phyloP scores from a whole-genome alignment of 2,797 vertebrate species.

The Vireo griseus region DNA sequence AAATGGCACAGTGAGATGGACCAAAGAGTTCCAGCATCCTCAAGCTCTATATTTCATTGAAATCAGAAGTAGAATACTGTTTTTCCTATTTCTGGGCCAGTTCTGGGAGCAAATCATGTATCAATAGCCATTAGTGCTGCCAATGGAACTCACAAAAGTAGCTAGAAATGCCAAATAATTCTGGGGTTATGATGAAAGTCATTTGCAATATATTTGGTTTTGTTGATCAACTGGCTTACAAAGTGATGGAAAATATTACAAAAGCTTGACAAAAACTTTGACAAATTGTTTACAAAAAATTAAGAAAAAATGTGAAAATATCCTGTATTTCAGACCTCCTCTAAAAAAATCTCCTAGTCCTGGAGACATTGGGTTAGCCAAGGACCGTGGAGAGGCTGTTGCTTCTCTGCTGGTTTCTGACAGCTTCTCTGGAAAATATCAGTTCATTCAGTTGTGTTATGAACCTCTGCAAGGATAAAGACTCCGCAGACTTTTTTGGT shows the following conservation, averaged over 20 bases:
- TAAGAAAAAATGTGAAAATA: neutral
- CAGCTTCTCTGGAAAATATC: neutral
- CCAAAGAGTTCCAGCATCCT: neutral
- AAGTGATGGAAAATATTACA: neutral
- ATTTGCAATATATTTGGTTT: neutral
- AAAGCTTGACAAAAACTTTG: neutral
- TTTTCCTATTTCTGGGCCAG: neutral
- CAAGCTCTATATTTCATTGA: neutral
- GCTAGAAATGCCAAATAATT: neutral
- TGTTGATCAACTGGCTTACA: neutral
- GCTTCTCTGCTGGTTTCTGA: neutral
- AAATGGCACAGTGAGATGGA: neutral
- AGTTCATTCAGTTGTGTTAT: rapidly evolving
- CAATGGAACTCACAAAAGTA: neutral
- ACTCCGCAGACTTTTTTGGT: neutral
- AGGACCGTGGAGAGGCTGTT: neutral
- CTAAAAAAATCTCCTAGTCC: neutral
- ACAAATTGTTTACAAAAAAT: neutral
- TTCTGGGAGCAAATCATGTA: neutral
- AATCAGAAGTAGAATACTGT: neutral
- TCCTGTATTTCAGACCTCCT: neutral
- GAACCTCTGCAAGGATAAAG: neutral
- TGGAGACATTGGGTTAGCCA: neutral
- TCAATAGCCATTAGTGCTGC: constrained; percentile 2
- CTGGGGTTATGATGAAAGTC: neutral